These are phyloP conservation scores for Anthrax anthrax DNA, from an alignment of 2,888 invertebrate species.

Conservation along the genomic window DNA sequence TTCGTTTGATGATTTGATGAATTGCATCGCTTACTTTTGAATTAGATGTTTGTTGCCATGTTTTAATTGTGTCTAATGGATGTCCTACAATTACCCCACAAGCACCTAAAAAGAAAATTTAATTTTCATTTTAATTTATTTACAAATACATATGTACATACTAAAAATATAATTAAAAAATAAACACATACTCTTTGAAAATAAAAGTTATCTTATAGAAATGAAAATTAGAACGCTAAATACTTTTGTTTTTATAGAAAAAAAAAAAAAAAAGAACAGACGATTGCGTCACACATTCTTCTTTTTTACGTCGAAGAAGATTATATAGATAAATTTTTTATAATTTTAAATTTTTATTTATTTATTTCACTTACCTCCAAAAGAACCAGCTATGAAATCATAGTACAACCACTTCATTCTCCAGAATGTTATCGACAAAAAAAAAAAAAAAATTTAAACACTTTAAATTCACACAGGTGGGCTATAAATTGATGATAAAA, in stretches of 20 bases:
- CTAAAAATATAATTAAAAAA: too few relatives aligned
- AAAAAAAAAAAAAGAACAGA: neutral
- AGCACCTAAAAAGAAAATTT: conserved; percentile 35
- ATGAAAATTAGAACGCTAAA: too few relatives aligned
- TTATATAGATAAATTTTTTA: neutral
- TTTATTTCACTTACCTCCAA: conserved; percentile 34
- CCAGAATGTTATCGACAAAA: neutral
- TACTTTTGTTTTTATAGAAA: neutral
- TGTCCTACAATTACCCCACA: conserved; percentile 49
- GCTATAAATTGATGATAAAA: too few relatives aligned
- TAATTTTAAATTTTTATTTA: neutral
- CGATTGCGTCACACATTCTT: neutral
- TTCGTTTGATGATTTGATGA: conserved; percentile 27
- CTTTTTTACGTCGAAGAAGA: neutral
- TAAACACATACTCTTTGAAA: too few relatives aligned
- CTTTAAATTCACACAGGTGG: too few relatives aligned
- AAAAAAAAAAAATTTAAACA: too few relatives aligned
- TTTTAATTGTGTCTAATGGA: conserved; percentile 59
- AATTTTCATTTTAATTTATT: neutral
- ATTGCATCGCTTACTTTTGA: conserved; percentile 28
- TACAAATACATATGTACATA: too few relatives aligned
- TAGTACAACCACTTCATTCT: conserved; percentile 30
- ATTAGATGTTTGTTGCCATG: conserved; percentile 43
- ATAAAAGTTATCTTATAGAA: too few relatives aligned
- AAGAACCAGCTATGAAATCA: conserved; percentile 43